phyloP scores from a whole-genome alignment of 2,888 invertebrate genomes.

The Callinectes sapidus region DNA sequence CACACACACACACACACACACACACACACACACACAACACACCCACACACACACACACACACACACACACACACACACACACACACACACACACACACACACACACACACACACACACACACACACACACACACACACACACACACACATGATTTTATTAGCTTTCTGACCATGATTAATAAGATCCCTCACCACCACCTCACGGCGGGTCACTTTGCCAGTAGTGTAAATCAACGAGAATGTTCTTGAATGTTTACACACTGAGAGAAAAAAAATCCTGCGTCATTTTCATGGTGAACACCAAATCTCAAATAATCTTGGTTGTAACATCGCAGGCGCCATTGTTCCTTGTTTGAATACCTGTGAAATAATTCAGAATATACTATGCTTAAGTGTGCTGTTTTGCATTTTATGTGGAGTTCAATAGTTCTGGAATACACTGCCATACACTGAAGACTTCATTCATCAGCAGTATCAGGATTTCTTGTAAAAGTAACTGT shows the following conservation, averaged over 20 bases:
- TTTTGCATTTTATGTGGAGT: neutral
- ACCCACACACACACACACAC: constrained; percentile 21
- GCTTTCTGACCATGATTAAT: neutral
- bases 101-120: constrained; percentile 37
- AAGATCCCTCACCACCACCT: neutral
- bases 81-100: constrained; percentile 37
- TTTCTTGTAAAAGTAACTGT: too few relatives aligned
- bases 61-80: constrained; percentile 28
- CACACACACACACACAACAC: constrained; percentile 24
- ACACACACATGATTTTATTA: constrained; percentile 30
- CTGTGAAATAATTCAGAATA: neutral
- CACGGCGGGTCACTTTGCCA: neutral
- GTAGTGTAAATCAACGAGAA: neutral
- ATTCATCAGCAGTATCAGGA: too few relatives aligned
- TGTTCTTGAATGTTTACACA: neutral
- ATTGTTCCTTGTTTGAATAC: neutral
- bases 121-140: constrained; percentile 27
- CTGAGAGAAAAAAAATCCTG: neutral
- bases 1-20: constrained; percentile 35
- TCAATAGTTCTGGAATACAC: neutral
- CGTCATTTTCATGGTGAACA: neutral
- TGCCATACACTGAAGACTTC: neutral
- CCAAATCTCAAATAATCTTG: neutral
- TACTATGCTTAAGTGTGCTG: neutral
- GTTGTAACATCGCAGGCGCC: neutral